A percentile compares a stretch with the other conserved stretches of the same genome.
Evolutionary conservation across 1,140 invertebrate genomes (phyloP).

Genomic region (Panagrolaimus sp.): DNA sequence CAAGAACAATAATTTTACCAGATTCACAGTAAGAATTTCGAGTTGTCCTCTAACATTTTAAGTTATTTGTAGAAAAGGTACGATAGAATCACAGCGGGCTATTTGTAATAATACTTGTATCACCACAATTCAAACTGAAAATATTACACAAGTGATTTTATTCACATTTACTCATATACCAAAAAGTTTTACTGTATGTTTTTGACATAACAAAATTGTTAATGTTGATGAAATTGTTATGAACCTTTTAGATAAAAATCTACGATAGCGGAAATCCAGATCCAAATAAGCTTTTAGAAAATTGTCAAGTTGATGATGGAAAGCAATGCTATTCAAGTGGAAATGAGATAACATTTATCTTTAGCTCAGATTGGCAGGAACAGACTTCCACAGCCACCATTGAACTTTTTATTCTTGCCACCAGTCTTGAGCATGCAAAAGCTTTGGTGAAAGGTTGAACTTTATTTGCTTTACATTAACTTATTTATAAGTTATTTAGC

Average conservation of each 20-base stretch:
- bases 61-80: background rate
- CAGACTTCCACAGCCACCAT: background rate
- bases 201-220: too few relatives aligned
- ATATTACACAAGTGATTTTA: background rate
- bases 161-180: slow-evolving; percentile 2
- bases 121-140: background rate
- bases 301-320: background rate
- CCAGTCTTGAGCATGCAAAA: background rate
- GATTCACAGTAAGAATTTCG: background rate
- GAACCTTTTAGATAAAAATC: background rate
- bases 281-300: background rate
- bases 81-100: background rate
- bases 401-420: slow-evolving; percentile 1
- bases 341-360: background rate
- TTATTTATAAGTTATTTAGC: too few relatives aligned
- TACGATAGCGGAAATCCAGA: background rate
- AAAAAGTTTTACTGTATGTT: background rate
- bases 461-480: background rate
- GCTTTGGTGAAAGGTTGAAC: background rate
- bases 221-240: too few relatives aligned
- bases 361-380: background rate
- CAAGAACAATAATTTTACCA: background rate
- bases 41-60: too few relatives aligned
- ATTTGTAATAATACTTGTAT: background rate
- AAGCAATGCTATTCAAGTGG: slow-evolving; percentile 4